These are phyloP conservation scores for Cryptus viduatorius DNA, from an alignment of 2,888 invertebrate species.

Conservation along the genomic window DNA sequence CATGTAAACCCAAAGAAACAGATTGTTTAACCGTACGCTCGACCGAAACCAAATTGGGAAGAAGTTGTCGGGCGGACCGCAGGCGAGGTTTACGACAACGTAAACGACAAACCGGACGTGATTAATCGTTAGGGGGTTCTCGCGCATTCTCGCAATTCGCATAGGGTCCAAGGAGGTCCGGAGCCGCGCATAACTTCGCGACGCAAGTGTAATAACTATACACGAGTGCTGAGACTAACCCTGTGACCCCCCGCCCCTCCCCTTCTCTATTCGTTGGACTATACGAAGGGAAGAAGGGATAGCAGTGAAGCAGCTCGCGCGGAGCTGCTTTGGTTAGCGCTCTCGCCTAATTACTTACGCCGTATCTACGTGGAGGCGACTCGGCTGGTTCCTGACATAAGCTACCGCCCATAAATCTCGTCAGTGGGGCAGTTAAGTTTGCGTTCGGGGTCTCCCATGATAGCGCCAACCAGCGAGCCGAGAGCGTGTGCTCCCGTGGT, in stretches of 20 bases:
- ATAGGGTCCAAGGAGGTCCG: slow-evolving; percentile 1
- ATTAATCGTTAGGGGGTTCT: slow-evolving; percentile 38
- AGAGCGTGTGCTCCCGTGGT: slow-evolving; percentile 19
- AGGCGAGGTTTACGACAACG: neutral
- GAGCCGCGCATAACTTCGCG: slow-evolving; percentile 38
- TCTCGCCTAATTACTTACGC: slow-evolving; percentile 69
- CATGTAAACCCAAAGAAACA: neutral
- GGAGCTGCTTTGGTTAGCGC: slow-evolving; percentile 59
- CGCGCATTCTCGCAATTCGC: slow-evolving; percentile 18
- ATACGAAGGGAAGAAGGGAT: slow-evolving; percentile 40
- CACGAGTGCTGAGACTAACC: slow-evolving; percentile 25
- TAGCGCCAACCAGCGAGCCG: slow-evolving; percentile 22
- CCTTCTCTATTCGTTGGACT: slow-evolving; percentile 24
- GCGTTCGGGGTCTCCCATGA: slow-evolving; percentile 46
- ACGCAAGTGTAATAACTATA: slow-evolving; percentile 46
- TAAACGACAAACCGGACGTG: slow-evolving; percentile 54
- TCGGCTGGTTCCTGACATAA: slow-evolving; percentile 63
- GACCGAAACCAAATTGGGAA: neutral
- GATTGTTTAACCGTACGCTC: neutral
- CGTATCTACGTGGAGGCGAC: slow-evolving; percentile 62
- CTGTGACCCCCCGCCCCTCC: neutral
- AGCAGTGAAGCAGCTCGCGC: slow-evolving; percentile 11
- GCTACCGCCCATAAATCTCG: slow-evolving; percentile 68
- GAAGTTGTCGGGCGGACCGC: neutral
- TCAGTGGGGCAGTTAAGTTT: slow-evolving; percentile 62